phyloP scores from a whole-genome alignment of 2,797 vertebrate genomes.

The Mus caroli region DNA sequence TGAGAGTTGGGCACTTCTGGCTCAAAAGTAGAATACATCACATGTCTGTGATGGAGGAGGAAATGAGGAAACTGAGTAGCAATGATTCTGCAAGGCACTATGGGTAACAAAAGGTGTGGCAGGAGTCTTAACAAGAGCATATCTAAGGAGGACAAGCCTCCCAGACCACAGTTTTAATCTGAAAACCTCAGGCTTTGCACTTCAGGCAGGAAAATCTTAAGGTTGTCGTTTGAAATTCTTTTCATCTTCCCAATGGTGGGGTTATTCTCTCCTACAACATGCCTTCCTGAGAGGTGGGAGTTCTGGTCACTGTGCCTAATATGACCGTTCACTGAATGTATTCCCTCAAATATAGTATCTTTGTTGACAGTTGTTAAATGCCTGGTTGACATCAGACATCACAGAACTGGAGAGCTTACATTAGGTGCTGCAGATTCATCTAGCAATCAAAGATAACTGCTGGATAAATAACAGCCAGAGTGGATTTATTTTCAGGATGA shows the following conservation, averaged over 20 bases:
- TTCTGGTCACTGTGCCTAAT: slow-evolving; percentile 76
- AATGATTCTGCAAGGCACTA: not conserved
- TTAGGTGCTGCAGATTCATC: slow-evolving; percentile 80
- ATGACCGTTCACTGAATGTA: slow-evolving; percentile 85
- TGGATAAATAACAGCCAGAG: slow-evolving; percentile 80
- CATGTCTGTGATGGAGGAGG: not conserved
- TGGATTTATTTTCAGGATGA: slow-evolving; percentile 76
- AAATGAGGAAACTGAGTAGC: not conserved
- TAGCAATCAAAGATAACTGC: slow-evolving; percentile 81
- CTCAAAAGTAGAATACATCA: not conserved
- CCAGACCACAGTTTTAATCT: not conserved
- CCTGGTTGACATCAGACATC: slow-evolving; percentile 84
- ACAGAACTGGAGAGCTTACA: slow-evolving; percentile 74
- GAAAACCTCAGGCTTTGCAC: slow-evolving; percentile 14
- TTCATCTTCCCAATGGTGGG: slow-evolving; percentile 75
- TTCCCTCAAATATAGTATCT: slow-evolving; percentile 82
- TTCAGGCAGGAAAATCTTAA: not conserved
- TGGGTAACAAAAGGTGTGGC: not conserved
- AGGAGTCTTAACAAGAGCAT: not conserved
- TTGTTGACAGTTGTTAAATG: slow-evolving; percentile 84
- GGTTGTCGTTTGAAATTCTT: slow-evolving; percentile 77
- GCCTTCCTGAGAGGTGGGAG: slow-evolving; percentile 54
- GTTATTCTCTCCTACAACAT: slow-evolving; percentile 83
- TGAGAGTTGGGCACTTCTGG: not conserved
- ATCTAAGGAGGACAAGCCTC: not conserved